Conservation (phyloP, 2,888 invertebrate species). For the Phengaris arion region DNA sequence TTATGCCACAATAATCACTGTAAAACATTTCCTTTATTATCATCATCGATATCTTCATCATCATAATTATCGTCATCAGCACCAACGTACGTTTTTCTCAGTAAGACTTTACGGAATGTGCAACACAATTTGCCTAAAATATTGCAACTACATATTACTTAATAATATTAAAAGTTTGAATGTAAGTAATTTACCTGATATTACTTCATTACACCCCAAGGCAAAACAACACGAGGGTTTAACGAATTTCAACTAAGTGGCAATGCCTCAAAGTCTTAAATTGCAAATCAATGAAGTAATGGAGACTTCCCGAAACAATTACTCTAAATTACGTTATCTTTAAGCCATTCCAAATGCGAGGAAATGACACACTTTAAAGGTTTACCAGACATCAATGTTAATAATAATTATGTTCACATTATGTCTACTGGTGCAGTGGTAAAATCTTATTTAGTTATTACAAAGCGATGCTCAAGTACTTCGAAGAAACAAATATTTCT, state of each 20-base stretch:
- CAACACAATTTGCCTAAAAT: constrained; percentile 14
- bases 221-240: neutral
- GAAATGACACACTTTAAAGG: constrained; percentile 36
- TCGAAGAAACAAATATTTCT: neutral
- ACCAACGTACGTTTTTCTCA: neutral
- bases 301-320: constrained; percentile 52
- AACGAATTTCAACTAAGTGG: neutral
- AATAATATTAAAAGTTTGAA: constrained; percentile 19
- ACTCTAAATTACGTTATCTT: constrained; percentile 56
- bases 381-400: neutral
- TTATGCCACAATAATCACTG: neutral
- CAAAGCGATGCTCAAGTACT: neutral
- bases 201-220: constrained; percentile 23
- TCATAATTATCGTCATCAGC: neutral
- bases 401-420: constrained; percentile 11
- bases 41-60: neutral
- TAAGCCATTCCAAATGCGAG: constrained; percentile 50
- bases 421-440: constrained; percentile 3
- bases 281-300: constrained; percentile 47
- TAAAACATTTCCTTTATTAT: neutral
- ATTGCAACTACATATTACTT: constrained; percentile 4
- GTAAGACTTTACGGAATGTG: neutral
- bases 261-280: constrained; percentile 43
- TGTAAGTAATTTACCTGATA: constrained; percentile 13
- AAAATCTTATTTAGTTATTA: neutral